Percentiles rank a stretch among this genome's conserved stretches.
These are phyloP conservation scores for Furcula furcula DNA, from an alignment of 2,888 invertebrate species.

Conservation along the genomic window DNA sequence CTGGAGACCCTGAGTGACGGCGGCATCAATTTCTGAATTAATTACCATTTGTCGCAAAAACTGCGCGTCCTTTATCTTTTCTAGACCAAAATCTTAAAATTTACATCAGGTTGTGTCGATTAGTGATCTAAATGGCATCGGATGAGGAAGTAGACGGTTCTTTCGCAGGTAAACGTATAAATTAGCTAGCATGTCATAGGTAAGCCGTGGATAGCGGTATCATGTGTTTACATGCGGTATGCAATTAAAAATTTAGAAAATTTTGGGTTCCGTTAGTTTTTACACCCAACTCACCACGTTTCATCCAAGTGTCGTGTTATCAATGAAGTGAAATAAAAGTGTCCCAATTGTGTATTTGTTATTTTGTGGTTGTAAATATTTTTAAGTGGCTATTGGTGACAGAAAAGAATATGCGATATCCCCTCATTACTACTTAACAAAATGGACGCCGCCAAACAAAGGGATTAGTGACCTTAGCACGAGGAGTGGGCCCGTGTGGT, in stretches of 20 bases:
- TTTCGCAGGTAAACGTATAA: slow-evolving; percentile 89
- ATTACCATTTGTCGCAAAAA: slow-evolving; percentile 82
- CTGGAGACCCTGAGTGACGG: too few relatives aligned
- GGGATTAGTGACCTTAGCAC: slow-evolving; percentile 85
- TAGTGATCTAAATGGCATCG: slow-evolving; percentile 87
- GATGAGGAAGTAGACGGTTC: slow-evolving; percentile 94
- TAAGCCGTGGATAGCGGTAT: slow-evolving; percentile 83
- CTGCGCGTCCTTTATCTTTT: slow-evolving; percentile 81
- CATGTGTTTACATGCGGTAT: slow-evolving; percentile 82
- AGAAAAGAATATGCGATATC: slow-evolving; percentile 85
- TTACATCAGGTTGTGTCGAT: slow-evolving; percentile 60
- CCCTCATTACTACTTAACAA: slow-evolving; percentile 88
- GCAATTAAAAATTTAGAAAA: slow-evolving; percentile 79
- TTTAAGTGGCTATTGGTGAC: slow-evolving; percentile 81
- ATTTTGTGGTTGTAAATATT: slow-evolving; percentile 75
- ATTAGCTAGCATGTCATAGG: slow-evolving; percentile 81
- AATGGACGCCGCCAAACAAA: slow-evolving; percentile 90
- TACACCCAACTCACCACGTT: slow-evolving; percentile 24
- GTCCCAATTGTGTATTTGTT: slow-evolving; percentile 58
- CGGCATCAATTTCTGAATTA: slow-evolving; percentile 82
- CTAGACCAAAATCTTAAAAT: slow-evolving; percentile 66
- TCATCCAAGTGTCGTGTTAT: slow-evolving; percentile 29
- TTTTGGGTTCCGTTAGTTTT: slow-evolving; percentile 42
- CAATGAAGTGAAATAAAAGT: slow-evolving; percentile 32
- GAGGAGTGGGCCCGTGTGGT: slow-evolving; percentile 62